Percentiles rank a stretch among this genome's conserved stretches.
phyloP scores from a whole-genome alignment of 2,113 vertebrate species.

The Vulpes lagopus region DNA sequence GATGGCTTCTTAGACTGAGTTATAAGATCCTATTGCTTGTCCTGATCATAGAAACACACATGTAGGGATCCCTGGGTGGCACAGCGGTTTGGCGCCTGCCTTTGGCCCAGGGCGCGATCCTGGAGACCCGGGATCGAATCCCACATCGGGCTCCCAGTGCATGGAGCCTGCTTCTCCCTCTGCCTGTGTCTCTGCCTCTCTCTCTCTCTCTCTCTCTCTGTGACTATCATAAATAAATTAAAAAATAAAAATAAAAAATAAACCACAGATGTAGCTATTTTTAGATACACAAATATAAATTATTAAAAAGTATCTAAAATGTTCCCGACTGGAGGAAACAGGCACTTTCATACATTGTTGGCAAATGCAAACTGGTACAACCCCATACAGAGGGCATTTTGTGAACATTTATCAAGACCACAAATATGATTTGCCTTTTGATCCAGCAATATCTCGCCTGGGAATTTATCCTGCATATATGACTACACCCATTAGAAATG shows the following conservation, averaged over 20 bases:
- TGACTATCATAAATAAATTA: too few relatives aligned
- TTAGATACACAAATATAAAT: slow-evolving; percentile 14
- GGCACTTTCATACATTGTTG: not conserved
- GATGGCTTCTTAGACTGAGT: not conserved
- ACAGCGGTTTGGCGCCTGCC: too few relatives aligned
- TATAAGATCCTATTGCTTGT: not conserved
- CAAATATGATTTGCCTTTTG: not conserved
- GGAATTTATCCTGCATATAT: not conserved
- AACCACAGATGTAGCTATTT: not conserved
- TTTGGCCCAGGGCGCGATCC: too few relatives aligned
- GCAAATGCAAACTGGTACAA: not conserved
- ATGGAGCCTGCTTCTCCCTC: too few relatives aligned
- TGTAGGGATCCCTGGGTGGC: too few relatives aligned
- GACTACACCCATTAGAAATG: not conserved
- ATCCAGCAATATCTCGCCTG: not conserved
- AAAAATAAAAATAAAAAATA: too few relatives aligned
- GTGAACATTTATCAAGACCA: not conserved
- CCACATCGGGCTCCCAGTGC: too few relatives aligned
- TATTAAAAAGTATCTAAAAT: slow-evolving; percentile 27
- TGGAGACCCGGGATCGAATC: too few relatives aligned
- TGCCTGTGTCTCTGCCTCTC: too few relatives aligned
- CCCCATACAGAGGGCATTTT: not conserved
- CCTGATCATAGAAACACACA: not conserved
- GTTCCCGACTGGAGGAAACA: not conserved
- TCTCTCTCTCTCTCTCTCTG: too few relatives aligned